These are phyloP conservation scores for Leptopterna dolabrata DNA, from an alignment of 2,888 invertebrate species.

Conservation along the genomic window DNA sequence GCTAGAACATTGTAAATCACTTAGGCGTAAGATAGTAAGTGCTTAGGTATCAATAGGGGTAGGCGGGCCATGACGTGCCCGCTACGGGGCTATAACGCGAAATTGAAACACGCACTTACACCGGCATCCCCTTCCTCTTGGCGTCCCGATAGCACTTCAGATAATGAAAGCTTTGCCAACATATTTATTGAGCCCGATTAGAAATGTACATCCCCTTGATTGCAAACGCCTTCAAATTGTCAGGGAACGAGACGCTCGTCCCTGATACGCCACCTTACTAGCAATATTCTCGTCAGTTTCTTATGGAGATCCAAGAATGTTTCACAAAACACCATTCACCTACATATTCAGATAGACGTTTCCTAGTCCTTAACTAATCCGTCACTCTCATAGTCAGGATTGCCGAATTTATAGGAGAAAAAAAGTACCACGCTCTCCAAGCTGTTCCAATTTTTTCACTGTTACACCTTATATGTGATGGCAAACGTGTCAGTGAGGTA, in stretches of 20 bases:
- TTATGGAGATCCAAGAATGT: too few relatives aligned
- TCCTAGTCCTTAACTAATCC: too few relatives aligned
- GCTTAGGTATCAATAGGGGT: constrained; percentile 50
- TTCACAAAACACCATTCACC: too few relatives aligned
- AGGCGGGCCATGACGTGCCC: constrained; percentile 45
- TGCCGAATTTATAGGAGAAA: too few relatives aligned
- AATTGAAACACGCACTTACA: constrained; percentile 53
- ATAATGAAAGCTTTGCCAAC: constrained; percentile 51
- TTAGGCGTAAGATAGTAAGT: constrained; percentile 56
- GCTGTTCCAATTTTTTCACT: too few relatives aligned
- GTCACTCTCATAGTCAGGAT: too few relatives aligned
- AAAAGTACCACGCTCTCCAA: too few relatives aligned
- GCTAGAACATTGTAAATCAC: constrained; percentile 55
- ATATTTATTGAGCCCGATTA: constrained; percentile 52
- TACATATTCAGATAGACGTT: too few relatives aligned
- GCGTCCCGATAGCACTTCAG: constrained; percentile 45
- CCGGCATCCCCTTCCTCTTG: neutral
- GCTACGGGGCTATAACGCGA: constrained; percentile 39
- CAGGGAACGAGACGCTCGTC: neutral
- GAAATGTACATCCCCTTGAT: constrained; percentile 51
- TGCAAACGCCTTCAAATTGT: constrained; percentile 30
- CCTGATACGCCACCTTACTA: neutral
- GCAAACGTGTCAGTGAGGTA: too few relatives aligned
- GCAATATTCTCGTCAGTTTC: too few relatives aligned
- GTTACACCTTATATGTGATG: too few relatives aligned